phyloP scores from a whole-genome alignment of 2,113 vertebrate species.

The Hyperopisus bebe region DNA sequence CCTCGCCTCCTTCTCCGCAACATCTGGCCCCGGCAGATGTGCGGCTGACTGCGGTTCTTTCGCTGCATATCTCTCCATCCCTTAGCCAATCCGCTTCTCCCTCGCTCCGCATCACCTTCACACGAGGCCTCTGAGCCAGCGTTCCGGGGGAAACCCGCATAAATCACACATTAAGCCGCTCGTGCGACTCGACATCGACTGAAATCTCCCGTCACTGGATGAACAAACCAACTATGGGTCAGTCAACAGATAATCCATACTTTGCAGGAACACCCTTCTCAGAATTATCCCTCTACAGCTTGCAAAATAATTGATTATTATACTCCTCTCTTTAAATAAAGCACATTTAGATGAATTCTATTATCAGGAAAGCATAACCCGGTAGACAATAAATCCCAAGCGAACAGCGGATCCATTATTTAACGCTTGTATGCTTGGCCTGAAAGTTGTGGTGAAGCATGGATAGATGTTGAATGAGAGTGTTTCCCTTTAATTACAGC shows the following conservation, averaged over 20 bases:
- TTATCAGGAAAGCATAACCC: background rate
- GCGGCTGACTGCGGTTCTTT: background rate
- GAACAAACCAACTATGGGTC: constrained; percentile 6
- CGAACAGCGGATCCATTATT: constrained; percentile 15
- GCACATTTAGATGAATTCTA: background rate
- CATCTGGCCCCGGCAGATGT: background rate
- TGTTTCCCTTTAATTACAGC: constrained; percentile 14
- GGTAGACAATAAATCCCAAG: background rate
- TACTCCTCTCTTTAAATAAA: constrained; percentile 1
- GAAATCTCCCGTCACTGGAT: background rate
- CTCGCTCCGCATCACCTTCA: background rate
- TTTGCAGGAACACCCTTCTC: background rate
- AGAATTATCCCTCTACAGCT: background rate
- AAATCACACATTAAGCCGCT: constrained; percentile 7
- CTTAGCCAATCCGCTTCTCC: background rate
- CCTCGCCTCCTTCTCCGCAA: background rate
- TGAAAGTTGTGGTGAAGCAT: background rate
- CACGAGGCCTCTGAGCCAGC: background rate
- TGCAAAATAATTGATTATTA: constrained; percentile 9
- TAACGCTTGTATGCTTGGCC: background rate
- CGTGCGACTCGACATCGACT: background rate
- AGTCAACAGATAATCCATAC: constrained; percentile 8
- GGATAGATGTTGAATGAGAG: background rate
- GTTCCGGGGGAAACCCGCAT: background rate
- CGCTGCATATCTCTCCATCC: background rate